phyloP scores from a whole-genome alignment of 2,888 invertebrate species.

The Phortica magna region DNA sequence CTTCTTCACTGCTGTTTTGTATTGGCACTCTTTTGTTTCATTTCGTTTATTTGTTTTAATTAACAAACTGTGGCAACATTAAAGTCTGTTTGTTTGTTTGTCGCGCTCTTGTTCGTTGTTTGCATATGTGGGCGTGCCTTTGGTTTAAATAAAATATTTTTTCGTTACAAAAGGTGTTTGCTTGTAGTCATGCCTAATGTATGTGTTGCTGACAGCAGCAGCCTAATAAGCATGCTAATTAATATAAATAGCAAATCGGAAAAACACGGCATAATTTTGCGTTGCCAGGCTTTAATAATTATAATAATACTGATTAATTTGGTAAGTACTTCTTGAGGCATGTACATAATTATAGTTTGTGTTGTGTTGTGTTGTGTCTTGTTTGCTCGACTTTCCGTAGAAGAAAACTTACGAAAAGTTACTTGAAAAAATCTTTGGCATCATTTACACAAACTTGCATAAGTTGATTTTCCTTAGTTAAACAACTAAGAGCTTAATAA shows the following conservation, averaged over 20 bases:
- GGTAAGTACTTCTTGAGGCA: slow-evolving; percentile 39
- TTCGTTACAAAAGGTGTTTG: too few relatives aligned
- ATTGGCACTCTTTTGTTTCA: slow-evolving; percentile 32
- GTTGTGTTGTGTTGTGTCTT: too few relatives aligned
- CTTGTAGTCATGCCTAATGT: slow-evolving; percentile 3
- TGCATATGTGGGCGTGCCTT: slow-evolving; percentile 51
- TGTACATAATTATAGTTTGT: too few relatives aligned
- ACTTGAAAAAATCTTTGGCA: too few relatives aligned
- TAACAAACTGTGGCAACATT: slow-evolving; percentile 57
- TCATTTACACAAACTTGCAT: too few relatives aligned
- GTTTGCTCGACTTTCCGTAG: too few relatives aligned
- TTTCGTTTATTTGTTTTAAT: slow-evolving; percentile 67
- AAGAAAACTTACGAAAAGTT: too few relatives aligned
- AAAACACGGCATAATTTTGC: background rate
- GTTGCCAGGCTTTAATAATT: slow-evolving; percentile 51
- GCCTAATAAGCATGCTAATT: slow-evolving; percentile 16
- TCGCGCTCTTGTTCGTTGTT: slow-evolving; percentile 42
- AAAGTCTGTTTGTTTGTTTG: background rate
- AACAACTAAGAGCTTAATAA: too few relatives aligned
- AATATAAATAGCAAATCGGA: slow-evolving; percentile 18
- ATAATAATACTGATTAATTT: slow-evolving; percentile 67
- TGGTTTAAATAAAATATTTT: slow-evolving; percentile 52
- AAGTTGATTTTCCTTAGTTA: too few relatives aligned
- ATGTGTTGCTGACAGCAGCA: background rate
- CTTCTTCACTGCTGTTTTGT: too few relatives aligned